phyloP scores from a whole-genome alignment of 2,113 vertebrate genomes.

The Cyanoderma ruficeps region DNA sequence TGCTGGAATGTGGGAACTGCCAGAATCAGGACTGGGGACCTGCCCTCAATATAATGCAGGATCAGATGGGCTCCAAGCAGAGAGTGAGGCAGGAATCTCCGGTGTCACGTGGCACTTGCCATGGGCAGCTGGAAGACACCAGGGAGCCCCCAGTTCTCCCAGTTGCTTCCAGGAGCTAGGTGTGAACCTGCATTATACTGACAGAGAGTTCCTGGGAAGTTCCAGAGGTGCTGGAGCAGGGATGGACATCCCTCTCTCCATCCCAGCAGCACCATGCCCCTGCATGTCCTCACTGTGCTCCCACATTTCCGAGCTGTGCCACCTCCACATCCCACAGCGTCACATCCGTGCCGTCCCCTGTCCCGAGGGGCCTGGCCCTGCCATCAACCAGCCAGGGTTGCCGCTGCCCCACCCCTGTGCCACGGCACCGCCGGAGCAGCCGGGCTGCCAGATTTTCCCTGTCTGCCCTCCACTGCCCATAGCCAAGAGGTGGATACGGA shows the following conservation, averaged over 20 bases:
- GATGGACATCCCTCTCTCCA: neutral
- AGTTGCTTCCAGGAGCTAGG: neutral
- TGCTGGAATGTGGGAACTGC: neutral
- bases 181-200: neutral
- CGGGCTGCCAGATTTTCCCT: neutral
- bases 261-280: neutral
- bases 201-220: neutral
- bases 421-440: rapidly evolving
- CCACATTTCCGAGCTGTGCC: constrained; percentile 34
- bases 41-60: neutral
- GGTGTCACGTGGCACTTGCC: neutral
- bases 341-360: neutral
- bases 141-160: neutral
- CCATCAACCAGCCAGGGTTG: neutral
- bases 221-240: neutral
- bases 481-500: rapidly evolving
- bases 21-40: neutral
- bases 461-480: rapidly evolving
- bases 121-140: neutral
- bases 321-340: neutral
- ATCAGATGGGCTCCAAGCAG: neutral
- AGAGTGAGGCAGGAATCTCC: neutral
- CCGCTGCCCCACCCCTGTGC: neutral
- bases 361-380: neutral
- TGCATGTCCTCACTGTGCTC: neutral